Evolutionary conservation across 2,888 invertebrate genomes (phyloP).

Genomic region (Argyresthia albistria): DNA sequence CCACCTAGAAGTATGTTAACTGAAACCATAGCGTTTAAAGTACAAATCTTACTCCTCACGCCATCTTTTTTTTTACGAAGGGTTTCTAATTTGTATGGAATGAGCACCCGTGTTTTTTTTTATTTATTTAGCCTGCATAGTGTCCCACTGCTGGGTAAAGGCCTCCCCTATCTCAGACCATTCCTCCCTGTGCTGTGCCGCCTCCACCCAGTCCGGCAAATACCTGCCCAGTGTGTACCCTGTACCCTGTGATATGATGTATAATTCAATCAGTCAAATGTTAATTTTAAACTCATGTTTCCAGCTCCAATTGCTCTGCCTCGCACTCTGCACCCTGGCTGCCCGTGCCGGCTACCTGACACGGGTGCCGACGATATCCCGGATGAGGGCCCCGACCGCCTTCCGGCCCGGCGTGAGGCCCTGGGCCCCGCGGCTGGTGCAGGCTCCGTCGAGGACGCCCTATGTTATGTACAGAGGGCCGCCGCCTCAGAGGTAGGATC

Average conservation of each 20-base stretch:
- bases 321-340: slow-evolving; percentile 32
- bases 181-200: too few relatives aligned
- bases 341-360: slow-evolving; percentile 39
- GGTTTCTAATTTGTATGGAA: too few relatives aligned
- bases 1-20: too few relatives aligned
- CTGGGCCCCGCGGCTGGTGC: slow-evolving; percentile 33
- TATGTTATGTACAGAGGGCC: slow-evolving; percentile 45
- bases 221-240: too few relatives aligned
- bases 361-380: slow-evolving; percentile 37
- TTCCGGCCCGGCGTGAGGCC: slow-evolving; percentile 53
- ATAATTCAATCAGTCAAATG: too few relatives aligned
- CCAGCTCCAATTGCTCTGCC: slow-evolving; percentile 24
- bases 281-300: slow-evolving; percentile 3
- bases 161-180: too few relatives aligned
- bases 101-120: neutral
- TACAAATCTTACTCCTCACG: too few relatives aligned
- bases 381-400: slow-evolving; percentile 33
- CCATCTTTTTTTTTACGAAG: neutral
- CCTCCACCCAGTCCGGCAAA: too few relatives aligned
- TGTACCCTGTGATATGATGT: too few relatives aligned
- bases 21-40: too few relatives aligned
- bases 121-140: too few relatives aligned
- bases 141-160: too few relatives aligned
- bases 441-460: slow-evolving; percentile 40
- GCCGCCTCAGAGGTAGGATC: slow-evolving; percentile 31